Percentiles rank a stretch among this genome's conserved stretches.
Conservation (phyloP, 2,113 vertebrate species). For the Microcebus tavaratra region DNA sequence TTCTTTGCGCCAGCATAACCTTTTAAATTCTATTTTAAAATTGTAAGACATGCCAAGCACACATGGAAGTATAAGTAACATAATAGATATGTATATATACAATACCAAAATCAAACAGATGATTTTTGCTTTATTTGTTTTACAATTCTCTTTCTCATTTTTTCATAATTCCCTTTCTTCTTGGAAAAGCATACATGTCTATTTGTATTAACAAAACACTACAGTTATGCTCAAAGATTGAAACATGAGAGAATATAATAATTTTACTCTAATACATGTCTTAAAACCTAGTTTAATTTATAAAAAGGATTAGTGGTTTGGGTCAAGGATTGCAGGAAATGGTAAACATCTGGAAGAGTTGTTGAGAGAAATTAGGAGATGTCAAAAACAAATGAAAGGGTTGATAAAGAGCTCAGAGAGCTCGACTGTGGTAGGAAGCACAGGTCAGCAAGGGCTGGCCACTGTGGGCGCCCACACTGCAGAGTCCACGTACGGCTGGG, state of each 20-base stretch:
- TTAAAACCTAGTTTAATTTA: not conserved
- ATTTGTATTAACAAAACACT: not conserved
- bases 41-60: not conserved
- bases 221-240: not conserved
- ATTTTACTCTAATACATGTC: not conserved
- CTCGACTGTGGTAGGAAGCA: too few species aligned
- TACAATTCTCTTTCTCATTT: not conserved
- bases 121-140: not conserved
- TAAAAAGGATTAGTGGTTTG: not conserved
- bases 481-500: not conserved
- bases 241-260: not conserved
- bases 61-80: not conserved
- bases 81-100: not conserved
- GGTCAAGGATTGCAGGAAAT: not conserved
- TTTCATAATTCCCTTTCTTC: not conserved
- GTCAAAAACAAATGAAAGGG: not conserved
- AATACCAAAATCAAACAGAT: not conserved
- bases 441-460: too few species aligned
- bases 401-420: not conserved
- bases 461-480: not conserved
- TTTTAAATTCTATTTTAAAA: slow-evolving; percentile 3
- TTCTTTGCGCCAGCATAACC: not conserved
- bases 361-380: not conserved
- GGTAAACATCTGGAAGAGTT: not conserved
- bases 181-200: not conserved